Base-by-base conservation (phyloP, 2,888 invertebrate genomes). In the Brachyptera risi region DNA sequence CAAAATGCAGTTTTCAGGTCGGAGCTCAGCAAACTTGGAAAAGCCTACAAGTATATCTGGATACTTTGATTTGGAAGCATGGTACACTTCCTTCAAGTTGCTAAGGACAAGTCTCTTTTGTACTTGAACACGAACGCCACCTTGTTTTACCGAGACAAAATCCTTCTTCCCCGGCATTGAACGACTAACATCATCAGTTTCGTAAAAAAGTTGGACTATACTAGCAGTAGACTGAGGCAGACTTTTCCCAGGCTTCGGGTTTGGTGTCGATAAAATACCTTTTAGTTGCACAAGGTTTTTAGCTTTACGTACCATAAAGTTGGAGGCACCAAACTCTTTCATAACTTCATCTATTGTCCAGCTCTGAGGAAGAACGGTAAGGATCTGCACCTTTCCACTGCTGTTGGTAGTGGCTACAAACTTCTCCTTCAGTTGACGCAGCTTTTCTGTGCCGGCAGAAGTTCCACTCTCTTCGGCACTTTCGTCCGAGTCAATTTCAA, bases 91-190 rank as follows among this genome's bases (percentile, higher is more conserved):
- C 37, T 44, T 35, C 9, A 63, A 35, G 57, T 63, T 63, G 2
- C 38, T 17, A 11, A 62, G 58, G 11, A 61, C 44, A 5, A 61
- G 50, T 58, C 58, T 47, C 58, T 61, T 56, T 59, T 60, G 51
- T 35, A 19, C 38, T 5, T 60, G 47, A n/a, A n/a, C n/a, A n/a
- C n/a, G n/a, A n/a, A n/a, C n/a, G n/a, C n/a, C n/a, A n/a, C n/a
- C n/a, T 31, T 40, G 38, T 47, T 56, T 56, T 15, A 63, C 44
- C 1, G 63, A 40, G 17, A 62, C 60, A 54, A 50, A 61, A 60
- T 65, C 65, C 47, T 63, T 61, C 44, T 59, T 56, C 5, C 63
- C 59, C 17, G 63, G 61, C 61, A 61, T 59, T 11, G 54, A 26
- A 38, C 61, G 31, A 56, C 61, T 63, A 15, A 57, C 57, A 17